These are phyloP conservation scores for Lanius ludovicianus DNA, from an alignment of 2,113 vertebrate genomes.

Conservation along the genomic window DNA sequence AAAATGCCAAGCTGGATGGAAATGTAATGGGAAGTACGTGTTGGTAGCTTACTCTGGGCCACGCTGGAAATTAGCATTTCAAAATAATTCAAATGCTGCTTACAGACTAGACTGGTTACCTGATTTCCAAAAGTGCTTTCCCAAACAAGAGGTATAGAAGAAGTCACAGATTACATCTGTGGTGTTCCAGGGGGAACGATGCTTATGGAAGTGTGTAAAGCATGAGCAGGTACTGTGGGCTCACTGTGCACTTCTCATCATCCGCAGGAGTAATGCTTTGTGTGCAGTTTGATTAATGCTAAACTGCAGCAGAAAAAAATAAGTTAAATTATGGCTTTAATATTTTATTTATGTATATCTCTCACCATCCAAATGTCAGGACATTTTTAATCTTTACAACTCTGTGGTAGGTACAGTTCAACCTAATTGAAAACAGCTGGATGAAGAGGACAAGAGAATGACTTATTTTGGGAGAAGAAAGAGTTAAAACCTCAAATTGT, in stretches of 20 bases:
- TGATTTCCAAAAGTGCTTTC: not conserved
- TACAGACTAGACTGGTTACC: not conserved
- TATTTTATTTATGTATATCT: not conserved
- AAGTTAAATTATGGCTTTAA: not conserved
- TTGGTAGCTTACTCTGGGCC: not conserved
- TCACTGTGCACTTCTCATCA: not conserved
- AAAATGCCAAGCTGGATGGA: slow-evolving; percentile 38
- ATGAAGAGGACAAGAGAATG: not conserved
- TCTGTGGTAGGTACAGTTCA: not conserved
- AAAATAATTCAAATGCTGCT: not conserved
- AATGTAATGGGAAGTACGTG: not conserved
- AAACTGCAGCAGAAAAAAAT: not conserved
- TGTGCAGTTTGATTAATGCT: not conserved
- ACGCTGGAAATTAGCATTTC: not conserved
- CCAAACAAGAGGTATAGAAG: not conserved
- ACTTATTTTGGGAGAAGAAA: not conserved
- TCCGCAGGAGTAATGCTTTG: not conserved
- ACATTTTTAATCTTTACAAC: not conserved
- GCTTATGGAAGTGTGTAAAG: not conserved
- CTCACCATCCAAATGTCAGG: not conserved
- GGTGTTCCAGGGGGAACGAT: not conserved
- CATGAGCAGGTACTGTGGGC: accelerated
- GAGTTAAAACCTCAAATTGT: not conserved
- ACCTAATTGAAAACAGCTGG: not conserved
- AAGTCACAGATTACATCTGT: not conserved